These are phyloP conservation scores for Halyomorpha halys DNA, from an alignment of 1,140 invertebrate species.

Conservation along the genomic window DNA sequence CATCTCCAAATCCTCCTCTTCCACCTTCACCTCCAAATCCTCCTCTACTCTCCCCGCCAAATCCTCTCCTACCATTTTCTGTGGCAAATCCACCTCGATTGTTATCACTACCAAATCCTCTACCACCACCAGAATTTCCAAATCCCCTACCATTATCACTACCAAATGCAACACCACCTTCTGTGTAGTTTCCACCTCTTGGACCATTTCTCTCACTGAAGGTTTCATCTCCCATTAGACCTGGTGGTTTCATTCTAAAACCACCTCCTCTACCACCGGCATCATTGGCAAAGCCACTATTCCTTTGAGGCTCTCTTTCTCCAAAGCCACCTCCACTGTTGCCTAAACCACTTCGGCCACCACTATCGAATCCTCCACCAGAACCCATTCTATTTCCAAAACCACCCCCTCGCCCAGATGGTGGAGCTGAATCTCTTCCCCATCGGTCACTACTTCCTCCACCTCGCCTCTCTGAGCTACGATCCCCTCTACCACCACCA, in stretches of 20 bases:
- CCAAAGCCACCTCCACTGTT: neutral
- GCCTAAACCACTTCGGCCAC: neutral
- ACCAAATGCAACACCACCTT: neutral
- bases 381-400: neutral
- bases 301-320: neutral
- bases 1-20: neutral
- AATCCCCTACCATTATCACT: neutral
- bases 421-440: conserved; percentile 1
- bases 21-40: conserved; percentile 11
- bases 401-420: neutral
- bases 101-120: conserved; percentile 7
- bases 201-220: no score
- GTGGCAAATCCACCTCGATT: neutral
- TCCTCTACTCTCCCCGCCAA: neutral
- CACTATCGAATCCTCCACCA: neutral
- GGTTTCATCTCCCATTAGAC: neutral
- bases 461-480: neutral
- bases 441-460: conserved; percentile 7
- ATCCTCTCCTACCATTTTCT: conserved; percentile 9
- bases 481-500: conserved; percentile 11
- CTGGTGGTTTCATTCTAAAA: neutral
- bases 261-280: neutral
- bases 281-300: neutral
- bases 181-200: neutral
- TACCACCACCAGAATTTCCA: neutral